Evolutionary conservation across 2,888 invertebrate species (phyloP), one percentile per base, ranked within the genome.

Genomic region (Ellobium chinense): DNA sequence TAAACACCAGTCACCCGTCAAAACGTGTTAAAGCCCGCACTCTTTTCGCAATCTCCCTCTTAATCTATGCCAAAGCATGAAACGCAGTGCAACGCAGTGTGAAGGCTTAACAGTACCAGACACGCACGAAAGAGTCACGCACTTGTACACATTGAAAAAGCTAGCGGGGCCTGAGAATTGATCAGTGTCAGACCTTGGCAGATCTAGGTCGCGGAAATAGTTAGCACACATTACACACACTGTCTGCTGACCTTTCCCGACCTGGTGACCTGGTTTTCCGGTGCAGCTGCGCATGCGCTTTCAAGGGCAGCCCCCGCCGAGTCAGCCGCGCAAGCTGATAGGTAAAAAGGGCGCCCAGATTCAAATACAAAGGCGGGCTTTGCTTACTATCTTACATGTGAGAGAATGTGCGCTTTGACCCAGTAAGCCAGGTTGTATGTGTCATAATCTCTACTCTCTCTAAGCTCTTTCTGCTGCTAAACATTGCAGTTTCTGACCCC

Each of bases 141-240:
- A 36, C 24, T n/a, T 34, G 34, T 65, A 65, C 65, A 39, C 60
- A 58, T 5, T 18, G 14, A 58, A 39, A 70, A 31, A 58, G 56
- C 54, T 56, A n/a, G n/a, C n/a, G n/a, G n/a, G 27, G 72, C 72
- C 36, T 72, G 54, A 36, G 60, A 36, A 37, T 31, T 63, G 74
- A 74, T 74, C 74, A 74, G 66, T 56, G 54, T 76, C 56, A 66
- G 56, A 27, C 36, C 37, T 9, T 66, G 66, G 46, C 65, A 65
- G 65, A 46, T 65, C 76, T 76, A 76, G 76, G 76, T 66, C 76
- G 34, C 65, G 46, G 56, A 76, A 76, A 76, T 76, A 76, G 66
- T 76, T 76, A 76, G 56, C 76, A 76, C 76, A 76, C 66, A 76
- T 66, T 76, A 76, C 76, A 76, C 58, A 73, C 76, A 76, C 76